Evolutionary conservation across 2,113 vertebrate genomes (phyloP).

Genomic region (Microtus pennsylvanicus): DNA sequence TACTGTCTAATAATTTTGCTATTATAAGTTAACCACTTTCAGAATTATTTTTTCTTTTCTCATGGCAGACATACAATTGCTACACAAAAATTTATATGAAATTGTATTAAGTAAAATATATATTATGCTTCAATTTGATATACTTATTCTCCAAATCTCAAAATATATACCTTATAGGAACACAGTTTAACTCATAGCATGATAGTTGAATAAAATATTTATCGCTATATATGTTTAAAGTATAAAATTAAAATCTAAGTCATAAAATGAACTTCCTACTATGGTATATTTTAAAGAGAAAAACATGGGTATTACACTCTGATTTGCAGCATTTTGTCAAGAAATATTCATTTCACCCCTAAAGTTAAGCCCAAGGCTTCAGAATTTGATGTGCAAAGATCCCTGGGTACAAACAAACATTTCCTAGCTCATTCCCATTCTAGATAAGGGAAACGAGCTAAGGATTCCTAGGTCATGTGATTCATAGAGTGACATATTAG

Average conservation of each 20-base stretch:
- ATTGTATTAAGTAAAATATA: background rate
- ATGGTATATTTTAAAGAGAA: background rate
- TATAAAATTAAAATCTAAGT: background rate
- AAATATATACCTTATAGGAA: background rate
- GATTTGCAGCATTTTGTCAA: background rate
- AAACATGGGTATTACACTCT: background rate
- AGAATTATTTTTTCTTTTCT: background rate
- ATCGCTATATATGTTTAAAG: background rate
- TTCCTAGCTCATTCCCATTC: background rate
- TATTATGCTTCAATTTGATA: background rate
- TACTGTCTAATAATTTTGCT: background rate
- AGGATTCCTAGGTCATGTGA: background rate
- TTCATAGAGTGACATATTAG: background rate
- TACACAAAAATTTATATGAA: background rate
- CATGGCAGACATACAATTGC: background rate
- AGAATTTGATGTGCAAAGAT: background rate
- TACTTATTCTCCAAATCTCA: constrained; percentile 10
- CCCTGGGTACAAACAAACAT: background rate
- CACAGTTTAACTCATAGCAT: background rate
- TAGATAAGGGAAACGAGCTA: background rate
- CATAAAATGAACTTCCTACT: background rate
- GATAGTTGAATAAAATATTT: background rate
- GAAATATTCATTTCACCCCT: background rate
- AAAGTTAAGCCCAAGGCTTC: background rate
- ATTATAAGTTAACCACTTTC: background rate